Evolutionary conservation across 2,888 invertebrate species (phyloP).

Genomic region (Orchestes rusci): DNA sequence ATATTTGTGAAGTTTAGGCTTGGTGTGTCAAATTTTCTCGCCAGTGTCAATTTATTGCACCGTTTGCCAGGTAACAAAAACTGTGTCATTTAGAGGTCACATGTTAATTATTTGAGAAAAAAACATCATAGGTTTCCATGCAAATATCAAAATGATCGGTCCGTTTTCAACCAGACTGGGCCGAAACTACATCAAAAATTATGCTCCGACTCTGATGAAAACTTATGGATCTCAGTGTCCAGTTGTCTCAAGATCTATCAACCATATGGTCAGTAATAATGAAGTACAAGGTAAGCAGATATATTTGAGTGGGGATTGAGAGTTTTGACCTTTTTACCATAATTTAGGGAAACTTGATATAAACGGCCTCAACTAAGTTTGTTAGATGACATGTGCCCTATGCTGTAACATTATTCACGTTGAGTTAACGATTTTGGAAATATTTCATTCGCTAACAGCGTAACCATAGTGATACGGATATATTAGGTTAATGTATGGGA

Average conservation of each 20-base stretch:
- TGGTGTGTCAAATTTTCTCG: conserved; percentile 3
- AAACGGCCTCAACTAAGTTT: conserved; percentile 37
- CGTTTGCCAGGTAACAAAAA: conserved; percentile 12
- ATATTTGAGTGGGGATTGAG: not conserved
- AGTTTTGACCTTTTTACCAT: not conserved
- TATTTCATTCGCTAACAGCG: too few species aligned
- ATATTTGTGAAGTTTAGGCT: conserved; percentile 8
- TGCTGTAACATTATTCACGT: too few species aligned
- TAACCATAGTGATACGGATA: too few species aligned
- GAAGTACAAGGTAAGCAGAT: conserved; percentile 21
- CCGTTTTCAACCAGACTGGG: conserved; percentile 79
- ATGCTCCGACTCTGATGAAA: conserved; percentile 68
- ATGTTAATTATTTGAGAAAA: conserved; percentile 12
- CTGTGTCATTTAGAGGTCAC: conserved; percentile 13
- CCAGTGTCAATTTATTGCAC: conserved; percentile 6
- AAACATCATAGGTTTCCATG: conserved; percentile 24
- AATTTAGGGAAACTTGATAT: conserved; percentile 8
- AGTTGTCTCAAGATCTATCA: conserved; percentile 55
- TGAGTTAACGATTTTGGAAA: too few species aligned
- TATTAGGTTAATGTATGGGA: too few species aligned
- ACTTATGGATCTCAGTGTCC: conserved; percentile 79
- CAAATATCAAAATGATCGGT: conserved; percentile 65
- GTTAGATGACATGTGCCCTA: conserved; percentile 51
- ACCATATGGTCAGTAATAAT: conserved; percentile 26
- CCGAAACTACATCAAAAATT: conserved; percentile 73